Base-by-base conservation (phyloP, 2,113 vertebrate species). In the Fukomys damarensis region DNA sequence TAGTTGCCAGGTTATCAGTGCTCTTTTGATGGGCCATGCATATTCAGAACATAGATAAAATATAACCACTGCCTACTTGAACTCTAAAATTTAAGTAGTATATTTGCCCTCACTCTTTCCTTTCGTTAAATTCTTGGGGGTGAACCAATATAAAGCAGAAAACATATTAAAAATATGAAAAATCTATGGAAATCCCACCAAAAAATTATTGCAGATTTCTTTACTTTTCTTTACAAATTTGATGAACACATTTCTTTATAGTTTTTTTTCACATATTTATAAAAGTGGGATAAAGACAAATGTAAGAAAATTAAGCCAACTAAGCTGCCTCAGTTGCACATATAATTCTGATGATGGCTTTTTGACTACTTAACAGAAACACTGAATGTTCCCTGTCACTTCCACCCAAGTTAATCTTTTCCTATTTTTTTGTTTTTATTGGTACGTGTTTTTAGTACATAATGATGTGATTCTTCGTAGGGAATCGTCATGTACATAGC, bases 161-260 rank as follows among this genome's bases (percentile, higher is more conserved):
- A 65, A 77, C 0, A 7, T 35, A 1, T 11, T 32, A 32, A 86
- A 86, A 46, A 1, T 13, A 20, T 32, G 43, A 32, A 12, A 93
- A 80, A 38, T 3, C 1, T 0, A 70, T 41, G 12, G 2, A 7
- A 72, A 3, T 43, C 38, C 38, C 3, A 9, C 1, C 6, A 46
- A 90, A 24, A 63, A 56, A 80, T 86, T 46, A 72, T 5, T 80
- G 22, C 32, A 61, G 1, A 63, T 63, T 95, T 68, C 58, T 16
- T 66, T 43, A 68, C 22, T 61, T n/a, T 95, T 32, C 52, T 72
- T 56, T 30, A 20, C 20, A 11, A 3, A 38, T 38, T 72, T 24
- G 19, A 22, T 3, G 59, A 68, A 52, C 1, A 30, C 76, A 41
- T 68, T 22, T 81, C 13, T 59, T 68, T 93, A 41, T 11, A 77